These are phyloP conservation scores for Amphilophus citrinellus DNA, from an alignment of 2,113 vertebrate genomes.

Conservation along the genomic window DNA sequence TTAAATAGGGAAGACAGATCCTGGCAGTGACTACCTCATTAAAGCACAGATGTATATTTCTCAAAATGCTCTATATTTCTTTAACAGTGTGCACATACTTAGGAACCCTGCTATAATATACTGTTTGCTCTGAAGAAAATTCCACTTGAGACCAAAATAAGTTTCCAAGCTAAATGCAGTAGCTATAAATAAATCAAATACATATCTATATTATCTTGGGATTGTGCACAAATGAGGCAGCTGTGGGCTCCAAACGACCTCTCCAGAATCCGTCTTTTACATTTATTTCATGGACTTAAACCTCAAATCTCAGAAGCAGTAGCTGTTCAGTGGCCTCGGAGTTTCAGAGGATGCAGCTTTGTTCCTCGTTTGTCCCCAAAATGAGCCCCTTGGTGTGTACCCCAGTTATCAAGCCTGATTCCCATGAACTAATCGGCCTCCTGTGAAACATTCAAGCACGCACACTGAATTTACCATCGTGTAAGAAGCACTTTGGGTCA, in stretches of 20 bases:
- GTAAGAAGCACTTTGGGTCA: constrained; percentile 13
- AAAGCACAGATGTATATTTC: background rate
- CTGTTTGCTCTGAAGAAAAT: background rate
- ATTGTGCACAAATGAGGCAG: constrained; percentile 17
- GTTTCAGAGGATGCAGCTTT: constrained; percentile 13
- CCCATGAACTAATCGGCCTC: constrained; percentile 55
- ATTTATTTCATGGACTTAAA: constrained; percentile 33
- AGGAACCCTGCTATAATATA: background rate
- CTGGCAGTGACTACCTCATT: background rate
- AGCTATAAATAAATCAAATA: constrained; percentile 35
- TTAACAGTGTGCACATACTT: background rate
- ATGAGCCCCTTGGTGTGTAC: constrained; percentile 7
- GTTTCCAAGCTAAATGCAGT: background rate
- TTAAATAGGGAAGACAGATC: background rate
- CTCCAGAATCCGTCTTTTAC: constrained; percentile 18
- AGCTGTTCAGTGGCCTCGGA: constrained; percentile 20
- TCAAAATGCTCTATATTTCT: background rate
- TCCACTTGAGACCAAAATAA: constrained; percentile 1
- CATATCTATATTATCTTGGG: constrained; percentile 42
- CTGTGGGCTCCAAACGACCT: constrained; percentile 30
- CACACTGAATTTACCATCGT: background rate
- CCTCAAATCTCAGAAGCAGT: constrained; percentile 1
- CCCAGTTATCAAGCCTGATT: constrained; percentile 21
- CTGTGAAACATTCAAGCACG: constrained; percentile 14
- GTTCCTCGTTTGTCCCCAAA: constrained; percentile 13